phyloP scores from a whole-genome alignment of 2,888 invertebrate genomes.

The Cephus spinipes region DNA sequence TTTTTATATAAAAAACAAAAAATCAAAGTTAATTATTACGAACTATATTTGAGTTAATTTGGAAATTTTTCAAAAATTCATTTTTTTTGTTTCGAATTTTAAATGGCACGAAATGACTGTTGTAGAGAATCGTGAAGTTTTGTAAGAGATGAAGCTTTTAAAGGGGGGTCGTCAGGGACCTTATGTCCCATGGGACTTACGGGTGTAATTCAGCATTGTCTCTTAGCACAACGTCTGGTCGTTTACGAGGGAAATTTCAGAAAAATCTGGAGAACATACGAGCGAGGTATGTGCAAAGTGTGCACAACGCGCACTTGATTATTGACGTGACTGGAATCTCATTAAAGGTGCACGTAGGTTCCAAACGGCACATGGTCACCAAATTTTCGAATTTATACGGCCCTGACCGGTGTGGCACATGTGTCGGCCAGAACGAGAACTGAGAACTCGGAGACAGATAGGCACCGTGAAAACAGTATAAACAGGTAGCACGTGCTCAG shows the following conservation, averaged over 20 bases:
- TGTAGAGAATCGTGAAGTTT: neutral
- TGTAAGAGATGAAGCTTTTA: neutral
- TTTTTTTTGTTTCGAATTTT: neutral
- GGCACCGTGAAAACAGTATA: conserved; percentile 20
- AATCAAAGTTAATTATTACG: neutral
- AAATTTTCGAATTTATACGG: conserved; percentile 37
- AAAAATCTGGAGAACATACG: conserved; percentile 21
- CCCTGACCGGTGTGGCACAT: conserved; percentile 30
- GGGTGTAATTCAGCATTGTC: neutral
- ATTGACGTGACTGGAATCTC: conserved; percentile 51
- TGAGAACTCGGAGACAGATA: conserved; percentile 29
- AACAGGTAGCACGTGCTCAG: conserved; percentile 44
- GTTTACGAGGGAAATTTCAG: neutral
- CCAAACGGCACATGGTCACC: conserved; percentile 40
- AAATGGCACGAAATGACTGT: neutral
- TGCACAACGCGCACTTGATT: conserved; percentile 28
- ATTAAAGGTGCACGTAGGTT: conserved; percentile 39
- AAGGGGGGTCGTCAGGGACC: neutral
- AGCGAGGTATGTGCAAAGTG: conserved; percentile 2
- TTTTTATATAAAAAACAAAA: neutral
- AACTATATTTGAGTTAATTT: neutral
- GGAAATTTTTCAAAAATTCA: neutral
- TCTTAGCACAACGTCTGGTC: neutral
- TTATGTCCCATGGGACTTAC: neutral
- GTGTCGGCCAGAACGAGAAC: conserved; percentile 19